Evolutionary conservation across 1,140 invertebrate species (phyloP).

Genomic region (Drosophila hydei): DNA sequence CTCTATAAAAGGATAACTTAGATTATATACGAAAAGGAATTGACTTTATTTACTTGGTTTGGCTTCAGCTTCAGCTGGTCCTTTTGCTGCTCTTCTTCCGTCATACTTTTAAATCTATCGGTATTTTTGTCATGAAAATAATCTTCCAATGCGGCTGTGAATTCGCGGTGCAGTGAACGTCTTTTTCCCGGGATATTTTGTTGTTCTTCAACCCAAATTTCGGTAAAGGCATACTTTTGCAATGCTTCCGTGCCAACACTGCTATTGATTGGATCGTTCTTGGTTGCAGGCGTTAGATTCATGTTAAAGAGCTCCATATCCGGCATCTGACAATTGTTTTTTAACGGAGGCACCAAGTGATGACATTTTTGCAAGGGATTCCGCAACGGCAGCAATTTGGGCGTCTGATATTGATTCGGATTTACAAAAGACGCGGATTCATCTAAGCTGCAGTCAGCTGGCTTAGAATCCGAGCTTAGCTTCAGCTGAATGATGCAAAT

Average conservation of each 20-base stretch:
- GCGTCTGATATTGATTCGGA: background rate
- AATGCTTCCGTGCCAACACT: background rate
- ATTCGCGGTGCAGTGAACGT: slow-evolving; percentile 20
- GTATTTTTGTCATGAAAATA: slow-evolving; percentile 30
- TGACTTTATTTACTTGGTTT: background rate
- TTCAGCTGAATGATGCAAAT: background rate
- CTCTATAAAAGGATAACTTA: slow-evolving; percentile 11
- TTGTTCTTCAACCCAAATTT: slow-evolving; percentile 53
- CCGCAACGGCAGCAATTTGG: background rate
- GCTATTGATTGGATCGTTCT: background rate
- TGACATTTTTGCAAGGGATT: background rate
- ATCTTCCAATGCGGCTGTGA: slow-evolving; percentile 36
- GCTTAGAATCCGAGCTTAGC: background rate
- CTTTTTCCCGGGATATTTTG: background rate
- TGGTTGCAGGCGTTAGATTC: background rate
- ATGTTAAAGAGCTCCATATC: slow-evolving; percentile 29
- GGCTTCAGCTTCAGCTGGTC: background rate
- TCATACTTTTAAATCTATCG: background rate
- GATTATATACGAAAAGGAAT: no score
- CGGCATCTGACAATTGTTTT: slow-evolving; percentile 1
- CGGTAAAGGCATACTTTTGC: slow-evolving; percentile 48
- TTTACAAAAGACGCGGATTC: background rate
- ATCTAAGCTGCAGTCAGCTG: background rate
- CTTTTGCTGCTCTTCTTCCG: background rate
- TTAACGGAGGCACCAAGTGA: slow-evolving; percentile 4